These are phyloP conservation scores for Callipepla squamata DNA, from an alignment of 2,113 vertebrate species.

Conservation along the genomic window DNA sequence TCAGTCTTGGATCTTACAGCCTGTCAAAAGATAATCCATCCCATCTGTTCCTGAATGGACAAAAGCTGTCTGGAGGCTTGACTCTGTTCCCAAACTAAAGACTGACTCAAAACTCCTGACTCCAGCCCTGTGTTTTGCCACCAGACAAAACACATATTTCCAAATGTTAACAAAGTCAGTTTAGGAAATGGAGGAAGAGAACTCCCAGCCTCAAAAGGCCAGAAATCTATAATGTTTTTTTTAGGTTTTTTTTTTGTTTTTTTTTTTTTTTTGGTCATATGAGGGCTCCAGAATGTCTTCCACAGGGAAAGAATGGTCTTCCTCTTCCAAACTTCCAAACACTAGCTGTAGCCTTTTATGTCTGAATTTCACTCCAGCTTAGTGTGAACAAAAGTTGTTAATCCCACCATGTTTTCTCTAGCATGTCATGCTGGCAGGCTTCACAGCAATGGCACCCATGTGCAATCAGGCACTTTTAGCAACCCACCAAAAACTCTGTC, in stretches of 20 bases:
- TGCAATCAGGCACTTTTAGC: not conserved
- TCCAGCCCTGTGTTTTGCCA: not conserved
- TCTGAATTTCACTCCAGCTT: not conserved
- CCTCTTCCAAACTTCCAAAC: not conserved
- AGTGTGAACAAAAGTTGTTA: not conserved
- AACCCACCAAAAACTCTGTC: not conserved
- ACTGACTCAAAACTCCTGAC: not conserved
- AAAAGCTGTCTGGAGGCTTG: conserved; percentile 16
- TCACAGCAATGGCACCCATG: not conserved
- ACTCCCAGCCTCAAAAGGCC: not conserved
- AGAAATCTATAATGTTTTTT: not conserved
- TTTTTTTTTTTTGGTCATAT: not conserved
- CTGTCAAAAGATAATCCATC: not conserved
- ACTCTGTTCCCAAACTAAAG: not conserved
- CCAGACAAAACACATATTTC: not conserved
- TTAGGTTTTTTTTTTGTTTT: too few species aligned
- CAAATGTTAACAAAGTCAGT: not conserved
- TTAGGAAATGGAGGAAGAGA: not conserved
- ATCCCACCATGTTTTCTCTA: not conserved
- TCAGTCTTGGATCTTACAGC: not conserved
- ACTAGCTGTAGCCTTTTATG: too few species aligned
- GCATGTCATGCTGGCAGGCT: not conserved
- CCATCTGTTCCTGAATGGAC: conserved; percentile 9
- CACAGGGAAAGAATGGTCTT: not conserved
- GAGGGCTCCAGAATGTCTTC: not conserved